Percentiles rank a stretch among this genome's conserved stretches.
Conservation (phyloP, 2,113 vertebrate species). For the Echinops telfairi region DNA sequence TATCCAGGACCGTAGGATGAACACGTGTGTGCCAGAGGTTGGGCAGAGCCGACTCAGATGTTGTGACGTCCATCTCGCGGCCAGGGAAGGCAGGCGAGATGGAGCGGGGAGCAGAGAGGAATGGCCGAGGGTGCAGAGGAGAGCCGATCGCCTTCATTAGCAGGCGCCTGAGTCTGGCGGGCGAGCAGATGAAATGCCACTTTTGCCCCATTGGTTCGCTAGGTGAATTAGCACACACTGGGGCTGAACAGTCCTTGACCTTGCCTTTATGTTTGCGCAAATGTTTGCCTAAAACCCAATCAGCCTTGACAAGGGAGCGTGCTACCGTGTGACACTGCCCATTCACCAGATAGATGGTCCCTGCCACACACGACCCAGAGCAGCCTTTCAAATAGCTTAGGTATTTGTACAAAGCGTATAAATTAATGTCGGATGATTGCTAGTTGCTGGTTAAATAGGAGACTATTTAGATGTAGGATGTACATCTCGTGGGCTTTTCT, state of each 20-base stretch:
- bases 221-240: conserved; percentile 98
- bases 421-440: conserved; percentile 89
- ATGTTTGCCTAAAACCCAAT: conserved; percentile 99
- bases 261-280: conserved; percentile 97
- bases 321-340: conserved; percentile 96
- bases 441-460: conserved; percentile 87
- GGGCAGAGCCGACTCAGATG: conserved; percentile 33
- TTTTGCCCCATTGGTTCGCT: conserved; percentile 95
- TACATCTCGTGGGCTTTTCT: neutral
- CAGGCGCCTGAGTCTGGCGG: conserved; percentile 81
- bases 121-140: conserved; percentile 58
- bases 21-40: conserved; percentile 51
- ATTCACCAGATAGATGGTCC: conserved; percentile 96
- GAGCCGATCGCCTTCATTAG: conserved; percentile 73
- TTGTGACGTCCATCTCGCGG: neutral
- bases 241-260: conserved; percentile 99
- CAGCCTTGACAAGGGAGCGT: conserved; percentile 96
- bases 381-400: conserved; percentile 91
- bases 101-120: neutral
- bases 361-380: conserved; percentile 90
- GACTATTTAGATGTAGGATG: conserved; percentile 76
- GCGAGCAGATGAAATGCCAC: conserved; percentile 86
- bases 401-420: conserved; percentile 92
- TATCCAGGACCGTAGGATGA: conserved; percentile 31
- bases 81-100: neutral